phyloP scores from a whole-genome alignment of 2,797 vertebrate species.

The Urosaurus nigricauda region DNA sequence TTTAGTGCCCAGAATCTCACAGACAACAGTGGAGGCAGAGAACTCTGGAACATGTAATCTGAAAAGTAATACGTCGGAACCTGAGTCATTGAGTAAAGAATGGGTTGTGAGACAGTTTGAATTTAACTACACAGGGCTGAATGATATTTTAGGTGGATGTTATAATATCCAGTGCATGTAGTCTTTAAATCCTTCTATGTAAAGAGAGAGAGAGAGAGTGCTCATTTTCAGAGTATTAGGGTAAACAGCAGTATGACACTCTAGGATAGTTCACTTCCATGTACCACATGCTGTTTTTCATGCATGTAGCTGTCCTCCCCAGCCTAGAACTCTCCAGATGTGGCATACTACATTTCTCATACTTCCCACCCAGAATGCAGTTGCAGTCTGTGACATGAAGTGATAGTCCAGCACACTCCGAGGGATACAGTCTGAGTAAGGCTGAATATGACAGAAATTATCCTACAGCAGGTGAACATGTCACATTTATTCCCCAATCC shows the following conservation, averaged over 20 bases:
- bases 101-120: constrained; percentile 59
- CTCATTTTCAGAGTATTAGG: neutral
- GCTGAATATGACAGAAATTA: neutral
- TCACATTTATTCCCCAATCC: too few relatives aligned
- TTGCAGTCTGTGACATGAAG: neutral
- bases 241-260: neutral
- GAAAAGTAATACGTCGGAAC: too few relatives aligned
- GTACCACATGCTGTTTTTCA: neutral
- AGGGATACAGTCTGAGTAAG: neutral
- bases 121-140: constrained; percentile 67
- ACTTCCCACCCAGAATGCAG: neutral
- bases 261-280: neutral
- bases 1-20: too few relatives aligned
- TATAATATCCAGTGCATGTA: constrained; percentile 62
- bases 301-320: neutral
- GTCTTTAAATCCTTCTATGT: constrained; percentile 55
- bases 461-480: neutral
- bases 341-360: neutral
- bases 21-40: too few relatives aligned
- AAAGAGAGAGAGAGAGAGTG: constrained; percentile 23
- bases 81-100: constrained; percentile 55
- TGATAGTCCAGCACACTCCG: neutral
- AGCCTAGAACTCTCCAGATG: neutral
- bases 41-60: too few relatives aligned
- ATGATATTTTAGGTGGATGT: constrained; percentile 66